These are phyloP conservation scores for Limnephilus rhombicus DNA, from an alignment of 2,888 invertebrate genomes.

Conservation along the genomic window DNA sequence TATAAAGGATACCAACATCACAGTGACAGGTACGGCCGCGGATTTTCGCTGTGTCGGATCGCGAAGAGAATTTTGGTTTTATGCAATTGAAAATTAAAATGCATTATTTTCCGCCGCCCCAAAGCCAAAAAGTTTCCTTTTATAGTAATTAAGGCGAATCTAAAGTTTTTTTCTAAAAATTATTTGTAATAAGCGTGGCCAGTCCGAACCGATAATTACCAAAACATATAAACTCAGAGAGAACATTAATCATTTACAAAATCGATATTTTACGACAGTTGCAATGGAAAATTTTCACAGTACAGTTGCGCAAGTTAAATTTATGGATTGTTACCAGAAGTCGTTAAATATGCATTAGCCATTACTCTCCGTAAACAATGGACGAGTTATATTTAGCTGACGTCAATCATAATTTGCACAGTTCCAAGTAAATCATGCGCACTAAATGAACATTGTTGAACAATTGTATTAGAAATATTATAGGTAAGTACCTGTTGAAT, in stretches of 20 bases:
- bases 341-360: background rate
- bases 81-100: too few relatives aligned
- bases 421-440: background rate
- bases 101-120: too few relatives aligned
- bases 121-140: too few relatives aligned
- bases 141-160: too few relatives aligned
- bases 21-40: too few relatives aligned
- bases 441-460: background rate
- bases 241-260: background rate
- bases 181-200: too few relatives aligned
- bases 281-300: background rate
- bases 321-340: background rate
- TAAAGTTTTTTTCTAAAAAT: too few relatives aligned
- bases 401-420: slow-evolving; percentile 1
- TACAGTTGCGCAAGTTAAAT: background rate
- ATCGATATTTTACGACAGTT: background rate
- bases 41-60: too few relatives aligned
- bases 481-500: slow-evolving; percentile 82
- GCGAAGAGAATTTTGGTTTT: too few relatives aligned
- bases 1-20: too few relatives aligned
- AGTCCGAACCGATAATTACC: too few relatives aligned
- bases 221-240: too few relatives aligned
- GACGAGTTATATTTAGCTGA: background rate
- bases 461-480: background rate
- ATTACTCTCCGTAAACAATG: background rate